These are phyloP conservation scores for Mercenaria mercenaria DNA, from an alignment of 1,140 invertebrate genomes.

Conservation along the genomic window DNA sequence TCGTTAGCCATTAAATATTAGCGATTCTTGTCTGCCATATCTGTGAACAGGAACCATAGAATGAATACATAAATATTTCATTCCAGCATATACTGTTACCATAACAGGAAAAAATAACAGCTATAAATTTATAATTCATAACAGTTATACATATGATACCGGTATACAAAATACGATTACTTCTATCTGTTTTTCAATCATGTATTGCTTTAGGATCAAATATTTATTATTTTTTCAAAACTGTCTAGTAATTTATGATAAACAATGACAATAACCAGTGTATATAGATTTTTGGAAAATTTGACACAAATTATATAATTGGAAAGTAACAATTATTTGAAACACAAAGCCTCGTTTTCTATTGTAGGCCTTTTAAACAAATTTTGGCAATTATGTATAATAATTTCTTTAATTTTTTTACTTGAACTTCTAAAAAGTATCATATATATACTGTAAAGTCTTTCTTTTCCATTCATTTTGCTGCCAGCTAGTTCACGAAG, in stretches of 20 bases:
- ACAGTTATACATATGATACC: no score
- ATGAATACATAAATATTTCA: not conserved
- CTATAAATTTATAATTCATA: no score
- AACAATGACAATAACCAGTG: not conserved
- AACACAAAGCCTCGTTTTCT: not conserved
- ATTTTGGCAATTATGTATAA: not conserved
- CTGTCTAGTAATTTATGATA: not conserved
- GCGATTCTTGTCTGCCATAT: not conserved
- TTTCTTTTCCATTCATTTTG: no score
- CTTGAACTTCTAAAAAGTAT: no score
- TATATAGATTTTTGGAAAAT: not conserved
- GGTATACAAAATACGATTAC: not conserved
- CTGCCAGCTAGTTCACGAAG: no score
- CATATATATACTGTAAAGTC: no score
- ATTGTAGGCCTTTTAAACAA: not conserved
- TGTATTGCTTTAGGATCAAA: not conserved
- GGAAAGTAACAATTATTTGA: not conserved
- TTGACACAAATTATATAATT: not conserved
- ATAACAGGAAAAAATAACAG: no score
- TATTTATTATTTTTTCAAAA: not conserved
- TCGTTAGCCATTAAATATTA: not conserved
- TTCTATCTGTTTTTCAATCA: not conserved
- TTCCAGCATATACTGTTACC: not conserved
- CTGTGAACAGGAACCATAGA: not conserved
- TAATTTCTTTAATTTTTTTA: no score